Evolutionary conservation across 2,113 vertebrate species (phyloP), one percentile per base, ranked within the genome.

Genomic region (Zapus hudsonius): DNA sequence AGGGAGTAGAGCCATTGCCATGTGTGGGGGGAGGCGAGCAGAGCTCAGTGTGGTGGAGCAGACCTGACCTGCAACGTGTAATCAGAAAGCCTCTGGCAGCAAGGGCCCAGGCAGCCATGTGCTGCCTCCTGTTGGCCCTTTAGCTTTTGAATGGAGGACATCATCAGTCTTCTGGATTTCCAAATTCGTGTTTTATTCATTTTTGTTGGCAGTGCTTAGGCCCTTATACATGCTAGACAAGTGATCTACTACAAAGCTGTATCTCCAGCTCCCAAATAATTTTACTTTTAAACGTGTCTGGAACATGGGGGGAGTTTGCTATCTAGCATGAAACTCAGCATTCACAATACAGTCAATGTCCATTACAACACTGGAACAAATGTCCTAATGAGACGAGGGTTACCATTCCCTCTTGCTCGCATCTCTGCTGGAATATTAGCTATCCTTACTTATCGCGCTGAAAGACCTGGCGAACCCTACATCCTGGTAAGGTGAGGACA

Each of bases 261-360:
- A 78, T 57, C 33, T 19, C 4, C 20, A 5, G 75, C 5, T 4
- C 33, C 1, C 55, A 19, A 76, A 63, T 36, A 59, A 44, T 42
- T 93, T 90, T 96, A 57, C 40, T 92, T 61, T 42, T 81, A 20
- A 93, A n/a, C 73, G 12, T 40, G 1, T 57, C 61, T 91, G 11
- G 42, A 84, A 23, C 55, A 33, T 25, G 44, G 66, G 81, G 2
- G 2, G 36, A 38, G n/a, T 73, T 91, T 91, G 22, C n/a, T 36
- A 2, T 84, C 22, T 40, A 89, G 29, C 31, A 61, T 0, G 1
- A 31, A 55, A 40, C 17, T 86, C 72, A 81, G n/a, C 59, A 61
- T 72, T 91, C 59, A 82, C 10, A 52, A 15, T 52, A n/a, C 9
- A 1, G 83, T 55, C 85, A 19, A 82, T 61, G 1, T 84, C 52